Conservation (phyloP, 2,888 invertebrate species). For the Drosophila atroscutellata region DNA sequence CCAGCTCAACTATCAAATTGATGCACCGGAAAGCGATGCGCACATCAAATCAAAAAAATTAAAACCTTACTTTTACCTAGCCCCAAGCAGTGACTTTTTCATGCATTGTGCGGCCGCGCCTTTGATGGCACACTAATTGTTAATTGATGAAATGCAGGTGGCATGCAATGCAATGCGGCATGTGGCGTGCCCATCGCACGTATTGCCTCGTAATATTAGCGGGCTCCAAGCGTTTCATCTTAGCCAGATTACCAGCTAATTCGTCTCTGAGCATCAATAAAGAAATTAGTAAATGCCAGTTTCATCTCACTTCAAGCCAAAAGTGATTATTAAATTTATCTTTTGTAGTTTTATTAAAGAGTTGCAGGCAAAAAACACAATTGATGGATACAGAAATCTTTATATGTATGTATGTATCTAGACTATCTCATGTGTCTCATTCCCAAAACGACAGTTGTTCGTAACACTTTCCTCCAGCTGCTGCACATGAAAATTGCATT, state of each 20-base stretch:
- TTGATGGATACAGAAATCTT: neutral
- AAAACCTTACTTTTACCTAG: neutral
- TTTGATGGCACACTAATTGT: conserved; percentile 73
- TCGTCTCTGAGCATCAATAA: conserved; percentile 17
- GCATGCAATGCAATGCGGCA: conserved; percentile 31
- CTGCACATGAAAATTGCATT: neutral
- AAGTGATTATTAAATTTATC: conserved; percentile 20
- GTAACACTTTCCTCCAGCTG: neutral
- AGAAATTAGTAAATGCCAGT: conserved; percentile 31
- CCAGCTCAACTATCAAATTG: conserved; percentile 32
- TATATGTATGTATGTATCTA: neutral
- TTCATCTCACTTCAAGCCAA: conserved; percentile 21
- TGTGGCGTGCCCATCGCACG: conserved; percentile 41
- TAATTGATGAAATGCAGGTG: conserved; percentile 74
- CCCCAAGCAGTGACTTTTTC: conserved; percentile 7
- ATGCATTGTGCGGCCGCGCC: conserved; percentile 44
- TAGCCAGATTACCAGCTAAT: conserved; percentile 21
- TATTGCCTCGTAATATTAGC: conserved; percentile 43
- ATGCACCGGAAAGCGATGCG: conserved; percentile 59
- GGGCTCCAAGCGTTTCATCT: conserved; percentile 15
- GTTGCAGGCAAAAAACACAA: neutral
- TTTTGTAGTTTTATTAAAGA: neutral
- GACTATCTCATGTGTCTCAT: neutral
- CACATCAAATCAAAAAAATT: conserved; percentile 18
- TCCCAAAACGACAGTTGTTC: neutral